Evolutionary conservation across 2,113 vertebrate genomes (phyloP).

Genomic region (Lepus timidus): DNA sequence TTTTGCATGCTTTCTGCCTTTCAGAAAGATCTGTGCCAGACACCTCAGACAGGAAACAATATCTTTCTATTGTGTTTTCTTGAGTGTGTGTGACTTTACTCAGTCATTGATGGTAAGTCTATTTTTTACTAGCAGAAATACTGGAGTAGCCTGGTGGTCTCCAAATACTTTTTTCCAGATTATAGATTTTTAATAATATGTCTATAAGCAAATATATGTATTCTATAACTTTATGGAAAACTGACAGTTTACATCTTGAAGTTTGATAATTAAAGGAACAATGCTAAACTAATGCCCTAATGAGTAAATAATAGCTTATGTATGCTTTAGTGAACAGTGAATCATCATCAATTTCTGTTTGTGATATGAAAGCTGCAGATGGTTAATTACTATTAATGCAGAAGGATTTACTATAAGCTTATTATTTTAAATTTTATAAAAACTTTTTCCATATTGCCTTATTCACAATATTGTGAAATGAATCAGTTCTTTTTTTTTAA

Average conservation of each 20-base stretch:
- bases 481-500: neutral
- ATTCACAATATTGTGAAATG: conserved; percentile 45
- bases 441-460: conserved; percentile 32
- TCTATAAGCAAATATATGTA: conserved; percentile 29
- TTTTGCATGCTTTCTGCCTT: conserved; percentile 86
- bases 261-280: conserved; percentile 72
- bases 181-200: conserved; percentile 39
- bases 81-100: conserved; percentile 74
- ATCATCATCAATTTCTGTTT: conserved; percentile 69
- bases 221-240: conserved; percentile 45
- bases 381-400: conserved; percentile 75
- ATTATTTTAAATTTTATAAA: conserved; percentile 68
- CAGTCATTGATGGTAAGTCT: conserved; percentile 57
- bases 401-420: conserved; percentile 42
- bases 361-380: conserved; percentile 68
- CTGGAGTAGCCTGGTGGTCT: neutral
- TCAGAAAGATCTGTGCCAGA: conserved; percentile 85
- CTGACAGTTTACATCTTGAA: conserved; percentile 60
- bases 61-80: conserved; percentile 77
- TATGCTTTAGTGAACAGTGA: conserved; percentile 59
- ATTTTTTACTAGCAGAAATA: conserved; percentile 60
- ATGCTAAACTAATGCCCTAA: conserved; percentile 74
- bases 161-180: conserved; percentile 6
- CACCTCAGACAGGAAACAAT: conserved; percentile 82
- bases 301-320: conserved; percentile 73